Percentiles rank a stretch among this genome's conserved stretches.
Evolutionary conservation across 2,113 vertebrate genomes (phyloP).

Genomic region (Epinephelus lanceolatus): DNA sequence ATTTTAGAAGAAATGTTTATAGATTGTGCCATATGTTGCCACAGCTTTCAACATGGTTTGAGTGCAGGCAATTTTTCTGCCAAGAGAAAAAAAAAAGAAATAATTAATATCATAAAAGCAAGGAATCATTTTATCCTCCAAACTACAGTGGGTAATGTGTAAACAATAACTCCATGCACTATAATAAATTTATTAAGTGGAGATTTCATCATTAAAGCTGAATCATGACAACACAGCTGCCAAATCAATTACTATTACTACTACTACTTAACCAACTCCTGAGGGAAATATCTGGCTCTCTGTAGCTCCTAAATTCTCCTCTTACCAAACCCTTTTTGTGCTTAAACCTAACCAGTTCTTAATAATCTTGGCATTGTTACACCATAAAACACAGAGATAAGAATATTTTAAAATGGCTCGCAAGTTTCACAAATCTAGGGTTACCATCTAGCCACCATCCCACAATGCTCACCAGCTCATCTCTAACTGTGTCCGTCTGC

Average conservation of each 20-base stretch:
- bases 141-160: not conserved
- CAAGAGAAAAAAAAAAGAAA: conserved; percentile 31
- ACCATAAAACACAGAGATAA: too few species aligned
- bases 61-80: conserved; percentile 19
- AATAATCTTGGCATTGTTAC: too few species aligned
- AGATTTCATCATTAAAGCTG: conserved; percentile 17
- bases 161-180: conserved; percentile 16
- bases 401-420: too few species aligned
- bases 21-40: not conserved
- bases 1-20: not conserved
- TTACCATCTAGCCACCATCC: too few species aligned
- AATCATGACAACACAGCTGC: not conserved
- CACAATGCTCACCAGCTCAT: too few species aligned
- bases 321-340: too few species aligned
- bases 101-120: conserved; percentile 10
- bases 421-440: too few species aligned
- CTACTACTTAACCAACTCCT: too few species aligned
- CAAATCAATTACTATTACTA: not conserved
- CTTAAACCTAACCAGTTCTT: too few species aligned
- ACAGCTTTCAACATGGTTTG: conserved; percentile 9
- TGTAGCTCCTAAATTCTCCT: too few species aligned
- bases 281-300: too few species aligned
- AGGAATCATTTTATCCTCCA: not conserved
- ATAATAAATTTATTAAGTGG: not conserved
- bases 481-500: too few species aligned